A percentile compares a stretch with the other conserved stretches of the same genome.
These are phyloP conservation scores for Scopus umbretta DNA, from an alignment of 2,113 vertebrate species.

Conservation along the genomic window DNA sequence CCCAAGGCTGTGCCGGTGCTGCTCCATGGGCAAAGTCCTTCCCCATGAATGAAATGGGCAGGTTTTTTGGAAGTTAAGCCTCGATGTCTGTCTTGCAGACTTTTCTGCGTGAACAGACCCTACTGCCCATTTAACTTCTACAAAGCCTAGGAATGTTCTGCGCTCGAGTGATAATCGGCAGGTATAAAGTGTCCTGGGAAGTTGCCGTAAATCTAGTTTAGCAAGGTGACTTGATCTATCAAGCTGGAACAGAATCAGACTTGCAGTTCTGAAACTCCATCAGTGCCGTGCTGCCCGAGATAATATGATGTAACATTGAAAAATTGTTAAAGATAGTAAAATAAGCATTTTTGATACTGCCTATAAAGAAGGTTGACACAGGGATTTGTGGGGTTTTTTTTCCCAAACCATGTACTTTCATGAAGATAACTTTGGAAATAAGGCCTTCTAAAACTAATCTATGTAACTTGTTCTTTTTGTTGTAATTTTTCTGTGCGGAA, in stretches of 20 bases:
- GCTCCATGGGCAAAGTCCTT: neutral
- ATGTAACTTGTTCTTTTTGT: neutral
- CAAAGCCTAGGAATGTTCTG: neutral
- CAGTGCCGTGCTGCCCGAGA: neutral
- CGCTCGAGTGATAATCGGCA: neutral
- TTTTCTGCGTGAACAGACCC: neutral
- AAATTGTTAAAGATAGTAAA: neutral
- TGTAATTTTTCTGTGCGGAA: neutral
- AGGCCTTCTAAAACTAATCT: neutral
- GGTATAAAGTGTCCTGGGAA: neutral
- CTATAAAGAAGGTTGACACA: neutral
- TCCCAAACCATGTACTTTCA: accelerated
- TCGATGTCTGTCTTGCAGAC: neutral
- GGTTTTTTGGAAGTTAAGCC: neutral
- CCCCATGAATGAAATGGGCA: neutral
- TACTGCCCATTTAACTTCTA: neutral
- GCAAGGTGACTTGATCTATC: neutral
- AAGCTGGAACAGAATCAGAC: neutral
- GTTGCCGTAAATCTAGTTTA: neutral
- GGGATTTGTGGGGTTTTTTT: neutral
- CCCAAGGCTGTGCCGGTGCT: neutral
- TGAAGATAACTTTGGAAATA: neutral
- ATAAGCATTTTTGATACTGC: neutral
- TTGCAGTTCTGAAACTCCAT: neutral
- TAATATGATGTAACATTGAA: neutral